Evolutionary conservation across 2,113 vertebrate genomes (phyloP), one percentile per base, ranked within the genome.

Genomic region (Bettongia penicillata): DNA sequence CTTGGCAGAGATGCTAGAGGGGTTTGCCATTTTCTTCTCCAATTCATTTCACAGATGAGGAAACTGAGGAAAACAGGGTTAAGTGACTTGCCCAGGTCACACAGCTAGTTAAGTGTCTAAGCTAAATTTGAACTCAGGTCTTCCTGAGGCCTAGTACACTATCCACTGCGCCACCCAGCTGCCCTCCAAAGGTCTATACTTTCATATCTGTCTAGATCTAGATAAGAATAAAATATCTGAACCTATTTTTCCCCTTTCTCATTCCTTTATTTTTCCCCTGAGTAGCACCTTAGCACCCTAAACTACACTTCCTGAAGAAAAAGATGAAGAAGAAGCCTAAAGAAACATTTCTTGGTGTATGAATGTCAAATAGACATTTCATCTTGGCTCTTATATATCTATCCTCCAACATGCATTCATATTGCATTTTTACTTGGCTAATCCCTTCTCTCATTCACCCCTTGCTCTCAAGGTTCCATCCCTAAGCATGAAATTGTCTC

Each of bases 331-430:
- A 37, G 11, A 12, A 37, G n/a, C 89, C 91, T 96, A 53, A 93
- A 93, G 95, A 52, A 52, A 37, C 50, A 77, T 61, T 95, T 96
- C 94, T 37, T 47, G 77, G 61, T 84, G 1, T 43, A 47, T 77
- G 91, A 93, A 61, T 0, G 0, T 93, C 55, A 93, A 53, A 43
- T 9, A 94, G 91, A 61, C 89, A 91, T 92, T 94, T 77, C 89
- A 43, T 90, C 90, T n/a, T 50, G 31, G 89, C 49, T 53, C 49
- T 16, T 25, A 50, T 50, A 31, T 53, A 55, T 51, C 95, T 90
- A 94, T 93, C 96, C 97, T 53, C 93, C 31, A 22, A 51, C 1
- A n/a, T 48, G 91, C 51, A 91, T 89, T 92, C 53, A 48, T n/a
- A 6, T 25, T 92, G 89, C 57, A 25, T 92, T 57, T 94, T 77